These are phyloP conservation scores for Megalops cyprinoides DNA, from an alignment of 2,797 vertebrate genomes.

Conservation along the genomic window DNA sequence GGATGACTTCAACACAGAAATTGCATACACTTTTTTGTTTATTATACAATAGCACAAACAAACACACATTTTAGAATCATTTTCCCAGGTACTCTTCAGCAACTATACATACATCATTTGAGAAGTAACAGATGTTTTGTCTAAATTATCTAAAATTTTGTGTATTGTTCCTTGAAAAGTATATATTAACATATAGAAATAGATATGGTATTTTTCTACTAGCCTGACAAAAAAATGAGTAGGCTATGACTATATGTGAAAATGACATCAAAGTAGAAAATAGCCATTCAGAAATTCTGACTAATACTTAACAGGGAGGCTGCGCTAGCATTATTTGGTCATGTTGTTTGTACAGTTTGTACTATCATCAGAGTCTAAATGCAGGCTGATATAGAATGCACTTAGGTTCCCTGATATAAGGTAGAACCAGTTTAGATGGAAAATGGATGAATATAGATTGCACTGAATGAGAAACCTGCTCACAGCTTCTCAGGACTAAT, in stretches of 20 bases:
- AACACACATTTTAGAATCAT: not conserved
- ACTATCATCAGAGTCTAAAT: not conserved
- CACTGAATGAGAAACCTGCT: not conserved
- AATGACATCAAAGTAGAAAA: not conserved
- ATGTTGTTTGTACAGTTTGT: not conserved
- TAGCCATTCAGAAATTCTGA: not conserved
- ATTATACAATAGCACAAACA: too few relatives aligned
- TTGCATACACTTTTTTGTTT: too few relatives aligned
- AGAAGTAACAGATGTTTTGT: too few relatives aligned
- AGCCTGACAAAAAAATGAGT: not conserved
- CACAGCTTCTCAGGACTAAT: not conserved
- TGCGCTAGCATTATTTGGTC: too few relatives aligned
- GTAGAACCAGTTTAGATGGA: not conserved
- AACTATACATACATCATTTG: too few relatives aligned
- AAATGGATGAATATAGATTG: not conserved
- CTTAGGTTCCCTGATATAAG: not conserved
- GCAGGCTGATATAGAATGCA: not conserved
- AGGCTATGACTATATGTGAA: not conserved
- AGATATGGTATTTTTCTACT: not conserved
- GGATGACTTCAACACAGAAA: too few relatives aligned
- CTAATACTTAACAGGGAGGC: not conserved
- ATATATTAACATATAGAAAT: not conserved
- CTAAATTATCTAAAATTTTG: too few relatives aligned
- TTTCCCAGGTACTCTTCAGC: too few relatives aligned
- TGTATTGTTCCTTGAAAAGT: too few relatives aligned